phyloP scores from a whole-genome alignment of 2,888 invertebrate genomes.

The Gymnocheta viridis region DNA sequence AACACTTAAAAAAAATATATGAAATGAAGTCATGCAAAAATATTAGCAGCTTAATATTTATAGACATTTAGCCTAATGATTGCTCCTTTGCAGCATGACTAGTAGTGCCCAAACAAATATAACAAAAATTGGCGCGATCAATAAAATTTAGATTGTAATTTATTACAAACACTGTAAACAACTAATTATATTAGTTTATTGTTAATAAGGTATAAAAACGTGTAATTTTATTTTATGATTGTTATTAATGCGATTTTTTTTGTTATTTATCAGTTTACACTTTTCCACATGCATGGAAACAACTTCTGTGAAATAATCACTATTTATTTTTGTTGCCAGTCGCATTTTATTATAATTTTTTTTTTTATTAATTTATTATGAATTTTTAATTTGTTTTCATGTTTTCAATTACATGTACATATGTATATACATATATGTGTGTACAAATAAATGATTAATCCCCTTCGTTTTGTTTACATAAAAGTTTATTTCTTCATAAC shows the following conservation, averaged over 20 bases:
- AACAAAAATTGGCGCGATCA: too few species aligned
- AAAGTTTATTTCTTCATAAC: not conserved
- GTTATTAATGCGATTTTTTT: constrained; percentile 9
- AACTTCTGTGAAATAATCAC: constrained; percentile 10
- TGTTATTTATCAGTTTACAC: constrained; percentile 12
- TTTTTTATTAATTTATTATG: constrained; percentile 1
- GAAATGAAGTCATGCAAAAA: too few species aligned
- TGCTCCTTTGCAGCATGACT: too few species aligned
- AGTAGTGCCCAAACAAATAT: too few species aligned
- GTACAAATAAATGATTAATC: too few species aligned
- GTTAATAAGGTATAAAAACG: constrained; percentile 9
- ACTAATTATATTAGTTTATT: not conserved
- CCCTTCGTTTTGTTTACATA: constrained; percentile 27
- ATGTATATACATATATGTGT: too few species aligned
- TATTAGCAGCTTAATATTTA: too few species aligned
- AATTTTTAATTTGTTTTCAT: not conserved
- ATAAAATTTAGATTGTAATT: too few species aligned
- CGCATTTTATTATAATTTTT: not conserved
- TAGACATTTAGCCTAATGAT: too few species aligned
- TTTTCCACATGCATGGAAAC: constrained; percentile 35
- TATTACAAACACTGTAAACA: not conserved
- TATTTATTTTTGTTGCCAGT: constrained; percentile 2
- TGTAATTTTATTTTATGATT: not conserved
- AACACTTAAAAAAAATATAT: too few species aligned
- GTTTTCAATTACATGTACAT: not conserved